A percentile compares a stretch with the other conserved stretches of the same genome.
Conservation (phyloP, 2,888 invertebrate genomes). For the Leuctra nigra region DNA sequence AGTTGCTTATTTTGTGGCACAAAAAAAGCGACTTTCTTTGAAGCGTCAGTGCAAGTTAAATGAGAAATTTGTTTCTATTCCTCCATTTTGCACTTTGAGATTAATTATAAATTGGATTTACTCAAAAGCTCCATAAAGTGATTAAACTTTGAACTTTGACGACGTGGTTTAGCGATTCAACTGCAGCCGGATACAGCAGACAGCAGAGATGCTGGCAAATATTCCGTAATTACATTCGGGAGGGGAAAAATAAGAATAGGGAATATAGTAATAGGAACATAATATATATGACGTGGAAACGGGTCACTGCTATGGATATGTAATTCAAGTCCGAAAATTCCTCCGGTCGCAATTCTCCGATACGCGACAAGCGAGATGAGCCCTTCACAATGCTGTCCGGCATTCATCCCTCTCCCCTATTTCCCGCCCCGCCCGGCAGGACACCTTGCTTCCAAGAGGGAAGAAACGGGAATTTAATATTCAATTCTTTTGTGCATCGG, state of each 20-base stretch:
- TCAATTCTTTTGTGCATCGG: constrained; percentile 8
- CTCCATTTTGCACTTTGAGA: too few relatives aligned
- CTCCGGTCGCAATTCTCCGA: neutral
- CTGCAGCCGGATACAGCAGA: too few relatives aligned
- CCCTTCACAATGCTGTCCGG: neutral
- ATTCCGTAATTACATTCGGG: constrained; percentile 1
- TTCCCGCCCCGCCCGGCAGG: neutral
- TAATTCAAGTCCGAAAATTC: too few relatives aligned
- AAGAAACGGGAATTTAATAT: constrained; percentile 8
- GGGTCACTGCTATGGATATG: constrained; percentile 2
- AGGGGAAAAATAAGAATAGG: too few relatives aligned
- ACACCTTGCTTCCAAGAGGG: neutral
- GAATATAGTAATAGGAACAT: neutral
- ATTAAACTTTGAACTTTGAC: constrained; percentile 5
- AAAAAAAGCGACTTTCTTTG: too few relatives aligned
- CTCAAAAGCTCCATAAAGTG: constrained; percentile 2
- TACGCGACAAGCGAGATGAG: neutral
- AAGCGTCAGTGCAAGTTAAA: too few relatives aligned
- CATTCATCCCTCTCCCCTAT: neutral
- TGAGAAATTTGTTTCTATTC: too few relatives aligned
- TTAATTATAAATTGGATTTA: neutral
- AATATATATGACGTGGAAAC: neutral
- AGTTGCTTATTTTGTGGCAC: too few relatives aligned
- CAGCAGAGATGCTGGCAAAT: too few relatives aligned
- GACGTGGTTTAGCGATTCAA: too few relatives aligned